Evolutionary conservation across 2,888 invertebrate genomes (phyloP).

Genomic region (Eudasyphora cyanicolor): DNA sequence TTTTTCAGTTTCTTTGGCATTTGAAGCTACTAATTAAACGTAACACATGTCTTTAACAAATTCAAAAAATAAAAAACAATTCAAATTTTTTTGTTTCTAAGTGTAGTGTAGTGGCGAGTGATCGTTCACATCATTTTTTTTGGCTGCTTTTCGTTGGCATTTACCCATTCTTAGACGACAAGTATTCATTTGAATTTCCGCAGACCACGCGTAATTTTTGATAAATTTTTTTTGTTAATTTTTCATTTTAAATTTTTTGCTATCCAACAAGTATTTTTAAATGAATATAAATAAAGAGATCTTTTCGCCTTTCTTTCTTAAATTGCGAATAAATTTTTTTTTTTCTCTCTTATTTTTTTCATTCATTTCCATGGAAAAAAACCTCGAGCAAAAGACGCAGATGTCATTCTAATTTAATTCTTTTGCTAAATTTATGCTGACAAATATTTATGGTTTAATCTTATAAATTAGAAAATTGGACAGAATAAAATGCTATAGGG

Average conservation of each 20-base stretch:
- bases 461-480: no score
- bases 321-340: slow-evolving; percentile 27
- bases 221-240: not conserved
- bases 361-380: no score
- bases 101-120: not conserved
- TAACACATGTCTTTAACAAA: slow-evolving; percentile 43
- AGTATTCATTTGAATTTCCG: slow-evolving; percentile 52
- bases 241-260: slow-evolving; percentile 5
- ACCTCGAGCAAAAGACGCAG: no score
- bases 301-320: slow-evolving; percentile 1
- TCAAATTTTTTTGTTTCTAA: not conserved
- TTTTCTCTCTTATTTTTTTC: slow-evolving; percentile 2
- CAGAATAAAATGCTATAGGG: no score
- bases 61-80: slow-evolving; percentile 28
- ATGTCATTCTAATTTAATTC: no score
- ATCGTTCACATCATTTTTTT: slow-evolving; percentile 27
- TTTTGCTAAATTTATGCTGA: no score
- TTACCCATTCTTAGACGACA: not conserved
- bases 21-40: slow-evolving; percentile 35
- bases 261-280: no score
- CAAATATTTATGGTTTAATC: no score
- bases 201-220: slow-evolving; percentile 47
- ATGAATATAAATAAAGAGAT: not conserved
- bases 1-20: not conserved
- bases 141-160: slow-evolving; percentile 17